phyloP scores from a whole-genome alignment of 2,797 vertebrate genomes.

The Bufotes viridis region DNA sequence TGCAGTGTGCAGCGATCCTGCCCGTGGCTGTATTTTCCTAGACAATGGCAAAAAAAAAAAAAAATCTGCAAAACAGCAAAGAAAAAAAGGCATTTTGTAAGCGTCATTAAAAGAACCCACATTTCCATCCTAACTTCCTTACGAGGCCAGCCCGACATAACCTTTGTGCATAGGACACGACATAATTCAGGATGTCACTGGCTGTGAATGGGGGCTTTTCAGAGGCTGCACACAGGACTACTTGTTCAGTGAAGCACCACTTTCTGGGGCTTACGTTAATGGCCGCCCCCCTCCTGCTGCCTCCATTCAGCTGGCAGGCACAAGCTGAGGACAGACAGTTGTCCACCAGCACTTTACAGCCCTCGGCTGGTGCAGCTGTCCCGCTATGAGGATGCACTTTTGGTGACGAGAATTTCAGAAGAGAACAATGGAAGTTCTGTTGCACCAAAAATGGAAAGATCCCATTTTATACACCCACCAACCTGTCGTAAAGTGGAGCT shows the following conservation, averaged over 20 bases:
- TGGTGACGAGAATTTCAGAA: neutral
- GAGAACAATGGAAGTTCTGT: neutral
- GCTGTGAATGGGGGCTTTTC: conserved; percentile 69
- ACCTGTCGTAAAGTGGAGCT: neutral
- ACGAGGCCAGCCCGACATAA: conserved; percentile 58
- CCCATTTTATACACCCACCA: neutral
- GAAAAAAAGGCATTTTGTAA: neutral
- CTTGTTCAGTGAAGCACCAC: conserved; percentile 69
- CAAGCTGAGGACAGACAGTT: conserved; percentile 61
- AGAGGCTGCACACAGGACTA: conserved; percentile 65
- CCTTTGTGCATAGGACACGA: conserved; percentile 62
- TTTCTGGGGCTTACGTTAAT: conserved; percentile 60
- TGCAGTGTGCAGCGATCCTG: neutral
- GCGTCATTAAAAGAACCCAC: conserved; percentile 23
- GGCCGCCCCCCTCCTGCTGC: conserved; percentile 57
- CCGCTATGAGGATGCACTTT: conserved; percentile 25
- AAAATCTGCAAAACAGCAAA: neutral
- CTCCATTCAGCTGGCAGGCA: conserved; percentile 63
- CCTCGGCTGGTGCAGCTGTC: conserved; percentile 62
- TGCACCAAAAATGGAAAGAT: neutral
- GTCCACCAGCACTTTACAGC: conserved; percentile 64
- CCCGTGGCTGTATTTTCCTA: neutral
- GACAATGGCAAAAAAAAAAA: neutral
- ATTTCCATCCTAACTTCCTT: conserved; percentile 44
- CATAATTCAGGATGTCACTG: conserved; percentile 55